A percentile compares a stretch with the other conserved stretches of the same genome.
Conservation (phyloP, 2,888 invertebrate genomes). For the Villa cingulata region DNA sequence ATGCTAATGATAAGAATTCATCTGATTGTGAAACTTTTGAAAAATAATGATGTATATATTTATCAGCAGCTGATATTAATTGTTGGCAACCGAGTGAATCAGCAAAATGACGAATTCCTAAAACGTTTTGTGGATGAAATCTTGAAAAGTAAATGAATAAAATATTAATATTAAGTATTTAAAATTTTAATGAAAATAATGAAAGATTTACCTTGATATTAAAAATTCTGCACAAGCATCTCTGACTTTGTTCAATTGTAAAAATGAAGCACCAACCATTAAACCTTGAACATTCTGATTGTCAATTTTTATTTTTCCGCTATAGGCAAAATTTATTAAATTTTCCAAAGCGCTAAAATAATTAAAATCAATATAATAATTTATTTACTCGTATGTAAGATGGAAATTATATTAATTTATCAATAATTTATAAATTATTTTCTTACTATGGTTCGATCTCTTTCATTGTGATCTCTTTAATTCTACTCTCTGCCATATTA, state of each 20-base stretch:
- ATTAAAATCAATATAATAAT: too few species aligned
- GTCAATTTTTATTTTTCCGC: constrained; percentile 60
- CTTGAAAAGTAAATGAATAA: constrained; percentile 31
- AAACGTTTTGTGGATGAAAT: constrained; percentile 64
- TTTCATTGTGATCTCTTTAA: constrained; percentile 66
- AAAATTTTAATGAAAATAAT: not conserved
- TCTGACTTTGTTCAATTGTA: constrained; percentile 63
- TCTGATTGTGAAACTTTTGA: constrained; percentile 60
- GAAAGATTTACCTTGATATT: constrained; percentile 44
- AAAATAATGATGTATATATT: constrained; percentile 68
- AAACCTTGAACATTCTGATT: constrained; percentile 69
- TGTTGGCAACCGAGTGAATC: constrained; percentile 58
- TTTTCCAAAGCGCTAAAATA: constrained; percentile 58
- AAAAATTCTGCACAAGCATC: constrained; percentile 75
- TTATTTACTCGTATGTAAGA: not conserved
- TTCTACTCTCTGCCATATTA: constrained; percentile 74
- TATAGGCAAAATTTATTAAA: constrained; percentile 75
- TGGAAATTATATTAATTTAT: not conserved
- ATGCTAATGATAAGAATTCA: constrained; percentile 50
- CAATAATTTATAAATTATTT: constrained; percentile 3
- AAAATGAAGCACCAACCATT: constrained; percentile 71
- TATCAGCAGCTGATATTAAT: constrained; percentile 60
- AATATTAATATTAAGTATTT: not conserved
- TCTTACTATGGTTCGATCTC: constrained; percentile 64
- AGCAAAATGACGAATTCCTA: constrained; percentile 68